Evolutionary conservation across 2,797 vertebrate species (phyloP).

Genomic region (Loris lydekkerianus): DNA sequence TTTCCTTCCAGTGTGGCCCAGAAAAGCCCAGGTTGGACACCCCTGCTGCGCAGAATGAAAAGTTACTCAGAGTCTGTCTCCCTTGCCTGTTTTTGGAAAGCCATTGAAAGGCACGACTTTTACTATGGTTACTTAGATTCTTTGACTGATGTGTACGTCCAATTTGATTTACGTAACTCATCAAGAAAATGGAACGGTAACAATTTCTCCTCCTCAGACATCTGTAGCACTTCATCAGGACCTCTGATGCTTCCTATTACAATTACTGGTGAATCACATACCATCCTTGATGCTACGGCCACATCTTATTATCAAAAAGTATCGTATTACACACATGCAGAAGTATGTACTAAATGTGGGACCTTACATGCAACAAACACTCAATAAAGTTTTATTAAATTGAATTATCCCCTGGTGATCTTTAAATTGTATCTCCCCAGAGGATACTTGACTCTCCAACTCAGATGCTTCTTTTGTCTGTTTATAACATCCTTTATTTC

Average conservation of each 20-base stretch:
- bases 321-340: neutral
- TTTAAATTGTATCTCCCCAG: neutral
- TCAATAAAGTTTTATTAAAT: neutral
- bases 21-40: no score
- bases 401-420: neutral
- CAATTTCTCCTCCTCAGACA: neutral
- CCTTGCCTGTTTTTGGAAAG: neutral
- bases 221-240: neutral
- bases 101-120: neutral
- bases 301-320: neutral
- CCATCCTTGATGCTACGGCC: neutral
- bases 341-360: neutral
- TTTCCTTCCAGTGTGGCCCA: no score
- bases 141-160: neutral
- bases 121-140: neutral
- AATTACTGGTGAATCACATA: constrained; percentile 22
- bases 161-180: neutral
- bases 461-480: neutral
- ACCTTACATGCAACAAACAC: neutral
- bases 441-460: neutral
- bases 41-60: neutral
- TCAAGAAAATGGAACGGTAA: neutral
- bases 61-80: neutral
- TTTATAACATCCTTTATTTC: constrained; percentile 1
- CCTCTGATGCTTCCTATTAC: neutral